Conservation (phyloP, 2,113 vertebrate genomes). For the Gavia stellata region DNA sequence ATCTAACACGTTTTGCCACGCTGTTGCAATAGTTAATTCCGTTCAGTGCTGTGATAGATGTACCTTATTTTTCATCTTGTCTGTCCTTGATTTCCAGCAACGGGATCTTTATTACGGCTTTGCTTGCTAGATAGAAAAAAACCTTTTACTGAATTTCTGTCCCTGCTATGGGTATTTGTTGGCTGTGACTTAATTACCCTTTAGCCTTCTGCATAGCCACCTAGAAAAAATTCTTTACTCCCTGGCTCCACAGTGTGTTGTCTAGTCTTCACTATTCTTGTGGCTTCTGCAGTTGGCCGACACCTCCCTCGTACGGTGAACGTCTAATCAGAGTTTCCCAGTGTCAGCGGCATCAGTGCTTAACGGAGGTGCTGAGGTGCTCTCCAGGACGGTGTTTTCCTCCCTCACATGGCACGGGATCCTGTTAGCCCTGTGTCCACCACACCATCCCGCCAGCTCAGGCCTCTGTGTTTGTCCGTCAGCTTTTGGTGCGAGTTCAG, state of each 20-base stretch:
- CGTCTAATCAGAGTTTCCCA: neutral
- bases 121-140: neutral
- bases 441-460: neutral
- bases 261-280: neutral
- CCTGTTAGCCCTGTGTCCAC: neutral
- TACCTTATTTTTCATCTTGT: neutral
- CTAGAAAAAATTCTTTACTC: neutral
- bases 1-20: neutral
- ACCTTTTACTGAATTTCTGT: neutral
- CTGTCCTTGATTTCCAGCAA: neutral
- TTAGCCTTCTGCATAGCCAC: neutral
- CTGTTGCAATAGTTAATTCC: neutral
- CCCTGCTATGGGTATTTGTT: neutral
- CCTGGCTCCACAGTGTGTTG: rapidly evolving
- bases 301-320: rapidly evolving
- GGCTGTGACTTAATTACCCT: neutral
- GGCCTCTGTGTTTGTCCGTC: neutral
- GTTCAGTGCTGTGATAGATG: neutral
- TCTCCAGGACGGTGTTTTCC: neutral
- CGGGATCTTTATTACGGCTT: neutral
- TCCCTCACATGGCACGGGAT: rapidly evolving
- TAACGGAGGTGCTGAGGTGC: neutral
- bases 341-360: neutral
- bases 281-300: neutral
- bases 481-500: neutral